These are phyloP conservation scores for Muschampia plurimacula DNA, from an alignment of 2,888 invertebrate species.

Conservation along the genomic window DNA sequence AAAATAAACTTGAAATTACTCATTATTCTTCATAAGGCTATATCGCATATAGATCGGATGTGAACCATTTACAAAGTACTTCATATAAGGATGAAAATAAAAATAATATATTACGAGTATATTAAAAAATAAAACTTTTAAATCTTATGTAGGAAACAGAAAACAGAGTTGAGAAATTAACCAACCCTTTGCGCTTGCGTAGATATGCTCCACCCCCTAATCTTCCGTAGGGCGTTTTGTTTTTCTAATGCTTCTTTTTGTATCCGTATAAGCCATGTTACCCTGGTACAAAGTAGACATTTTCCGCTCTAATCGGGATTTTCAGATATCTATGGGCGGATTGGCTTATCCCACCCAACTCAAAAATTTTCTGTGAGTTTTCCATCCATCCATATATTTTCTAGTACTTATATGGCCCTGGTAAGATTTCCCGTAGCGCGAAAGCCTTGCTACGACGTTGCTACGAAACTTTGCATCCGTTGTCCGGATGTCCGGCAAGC, in stretches of 20 bases:
- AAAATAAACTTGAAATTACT: too few species aligned
- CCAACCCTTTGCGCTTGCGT: too few species aligned
- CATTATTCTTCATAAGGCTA: too few species aligned
- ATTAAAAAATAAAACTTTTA: too few species aligned
- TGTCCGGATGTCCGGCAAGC: neutral
- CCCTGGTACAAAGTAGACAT: conserved; percentile 4
- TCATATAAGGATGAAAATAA: too few species aligned
- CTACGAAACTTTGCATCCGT: neutral
- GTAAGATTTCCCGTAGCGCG: conserved; percentile 3
- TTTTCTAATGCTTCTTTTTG: neutral
- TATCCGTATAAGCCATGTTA: neutral
- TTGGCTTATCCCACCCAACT: neutral
- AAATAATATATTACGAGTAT: too few species aligned
- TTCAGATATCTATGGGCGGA: conserved; percentile 3
- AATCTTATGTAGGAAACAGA: too few species aligned
- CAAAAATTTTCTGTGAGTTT: neutral
- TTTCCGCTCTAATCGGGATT: conserved; percentile 7
- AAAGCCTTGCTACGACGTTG: conserved; percentile 8
- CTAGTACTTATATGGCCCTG: neutral
- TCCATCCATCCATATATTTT: neutral
- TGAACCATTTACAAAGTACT: too few species aligned
- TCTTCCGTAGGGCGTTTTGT: neutral
- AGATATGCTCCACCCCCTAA: neutral
- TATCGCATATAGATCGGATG: too few species aligned
- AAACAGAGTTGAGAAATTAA: too few species aligned